Evolutionary conservation across 1,140 invertebrate genomes (phyloP).

Genomic region (Papilio xuthus): DNA sequence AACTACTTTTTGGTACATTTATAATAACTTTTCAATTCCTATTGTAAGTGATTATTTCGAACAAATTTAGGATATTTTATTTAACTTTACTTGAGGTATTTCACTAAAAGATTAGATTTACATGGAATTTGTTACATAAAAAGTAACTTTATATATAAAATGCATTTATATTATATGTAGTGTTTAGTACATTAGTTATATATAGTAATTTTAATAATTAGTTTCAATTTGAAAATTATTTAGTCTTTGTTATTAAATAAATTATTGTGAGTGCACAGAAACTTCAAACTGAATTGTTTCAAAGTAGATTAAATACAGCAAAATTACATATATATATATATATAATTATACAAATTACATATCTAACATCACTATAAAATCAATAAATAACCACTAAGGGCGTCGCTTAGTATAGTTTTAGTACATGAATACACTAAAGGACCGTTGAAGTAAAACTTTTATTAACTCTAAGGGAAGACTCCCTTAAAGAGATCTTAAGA

Average conservation of each 20-base stretch:
- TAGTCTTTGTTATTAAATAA: not conserved
- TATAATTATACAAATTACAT: no score
- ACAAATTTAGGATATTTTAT: no score
- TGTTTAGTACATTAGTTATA: no score
- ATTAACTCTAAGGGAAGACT: no score
- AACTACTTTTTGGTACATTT: no score
- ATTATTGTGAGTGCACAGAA: conserved; percentile 3
- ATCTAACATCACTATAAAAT: not conserved
- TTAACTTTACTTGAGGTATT: no score
- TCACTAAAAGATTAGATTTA: not conserved
- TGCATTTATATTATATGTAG: not conserved
- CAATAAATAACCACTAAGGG: no score
- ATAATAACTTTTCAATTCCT: no score
- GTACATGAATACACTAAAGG: not conserved
- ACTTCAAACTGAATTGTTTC: not conserved
- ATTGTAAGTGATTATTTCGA: not conserved
- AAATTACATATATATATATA: no score
- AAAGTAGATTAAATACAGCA: no score
- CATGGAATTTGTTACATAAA: not conserved
- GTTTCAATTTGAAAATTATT: not conserved
- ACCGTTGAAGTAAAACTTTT: not conserved
- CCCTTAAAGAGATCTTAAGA: no score
- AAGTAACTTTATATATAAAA: not conserved
- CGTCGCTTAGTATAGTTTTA: not conserved
- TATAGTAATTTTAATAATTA: not conserved